These are phyloP conservation scores for Rambutsinella grinnellia DNA, from an alignment of 2,888 invertebrate species.

Conservation along the genomic window DNA sequence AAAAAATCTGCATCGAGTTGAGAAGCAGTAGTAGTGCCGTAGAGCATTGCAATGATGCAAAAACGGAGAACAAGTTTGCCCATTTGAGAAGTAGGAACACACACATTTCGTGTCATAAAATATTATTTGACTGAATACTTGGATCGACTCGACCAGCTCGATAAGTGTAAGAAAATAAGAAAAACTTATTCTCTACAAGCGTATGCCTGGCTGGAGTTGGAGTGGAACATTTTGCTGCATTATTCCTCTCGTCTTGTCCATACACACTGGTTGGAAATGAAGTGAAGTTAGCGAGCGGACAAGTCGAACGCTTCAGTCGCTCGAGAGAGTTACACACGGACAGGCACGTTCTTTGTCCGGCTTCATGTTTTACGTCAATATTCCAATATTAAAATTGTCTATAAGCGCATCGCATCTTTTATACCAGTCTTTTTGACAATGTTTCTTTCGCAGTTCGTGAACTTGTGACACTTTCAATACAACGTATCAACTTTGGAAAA, in stretches of 20 bases:
- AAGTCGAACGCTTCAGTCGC: background rate
- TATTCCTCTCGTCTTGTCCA: background rate
- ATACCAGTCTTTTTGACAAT: background rate
- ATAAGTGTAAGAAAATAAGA: too few relatives aligned
- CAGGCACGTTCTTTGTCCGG: background rate
- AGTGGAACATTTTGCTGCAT: background rate
- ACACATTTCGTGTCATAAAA: background rate
- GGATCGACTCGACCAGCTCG: background rate
- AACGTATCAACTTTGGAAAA: too few relatives aligned
- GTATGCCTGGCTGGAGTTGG: too few relatives aligned
- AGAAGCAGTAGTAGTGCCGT: too few relatives aligned
- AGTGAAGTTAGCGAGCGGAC: background rate
- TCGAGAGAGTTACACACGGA: background rate
- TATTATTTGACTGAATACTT: background rate
- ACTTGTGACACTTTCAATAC: too few relatives aligned
- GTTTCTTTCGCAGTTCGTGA: too few relatives aligned
- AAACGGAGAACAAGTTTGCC: too few relatives aligned
- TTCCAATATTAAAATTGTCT: too few relatives aligned
- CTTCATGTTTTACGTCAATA: background rate
- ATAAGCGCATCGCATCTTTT: too few relatives aligned
- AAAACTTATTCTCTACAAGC: too few relatives aligned
- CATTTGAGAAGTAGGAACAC: background rate
- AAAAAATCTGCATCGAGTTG: too few relatives aligned
- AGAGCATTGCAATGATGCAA: background rate
- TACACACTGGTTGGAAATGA: background rate